Conservation (phyloP, 1,140 invertebrate species). For the Antheraea mylitta region DNA sequence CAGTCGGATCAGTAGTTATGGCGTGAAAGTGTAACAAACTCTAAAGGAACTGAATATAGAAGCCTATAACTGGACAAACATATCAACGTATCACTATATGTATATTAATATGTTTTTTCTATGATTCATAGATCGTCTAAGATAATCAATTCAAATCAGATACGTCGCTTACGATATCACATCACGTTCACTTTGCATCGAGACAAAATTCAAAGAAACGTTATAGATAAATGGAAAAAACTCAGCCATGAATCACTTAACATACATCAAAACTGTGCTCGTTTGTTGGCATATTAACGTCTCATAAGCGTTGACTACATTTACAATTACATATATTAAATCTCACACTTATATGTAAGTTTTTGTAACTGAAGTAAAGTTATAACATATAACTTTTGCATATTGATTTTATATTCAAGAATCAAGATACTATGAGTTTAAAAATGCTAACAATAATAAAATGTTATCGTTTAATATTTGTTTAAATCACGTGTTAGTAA, state of each 20-base stretch:
- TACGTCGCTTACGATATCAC: constrained; percentile 11
- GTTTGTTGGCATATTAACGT: neutral
- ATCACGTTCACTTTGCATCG: constrained; percentile 10
- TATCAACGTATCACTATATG: neutral
- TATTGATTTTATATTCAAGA: no score
- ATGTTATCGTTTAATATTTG: no score
- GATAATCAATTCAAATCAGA: constrained; percentile 20
- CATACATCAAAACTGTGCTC: neutral
- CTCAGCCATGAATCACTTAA: neutral
- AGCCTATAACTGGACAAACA: no score
- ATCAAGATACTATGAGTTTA: no score
- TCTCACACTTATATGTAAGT: no score
- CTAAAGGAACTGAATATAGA: no score
- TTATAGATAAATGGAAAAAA: constrained; percentile 12
- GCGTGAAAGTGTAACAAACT: no score
- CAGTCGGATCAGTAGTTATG: no score
- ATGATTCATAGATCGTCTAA: constrained; percentile 10
- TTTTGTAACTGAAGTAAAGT: no score
- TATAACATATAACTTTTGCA: no score
- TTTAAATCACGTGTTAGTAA: no score
- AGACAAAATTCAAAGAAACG: constrained; percentile 18
- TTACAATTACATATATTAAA: neutral
- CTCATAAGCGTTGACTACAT: neutral
- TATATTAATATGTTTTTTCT: constrained; percentile 1
- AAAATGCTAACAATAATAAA: no score